These are phyloP conservation scores for Tetranychus cinnabarinus DNA, from an alignment of 1,140 invertebrate species.

Conservation along the genomic window DNA sequence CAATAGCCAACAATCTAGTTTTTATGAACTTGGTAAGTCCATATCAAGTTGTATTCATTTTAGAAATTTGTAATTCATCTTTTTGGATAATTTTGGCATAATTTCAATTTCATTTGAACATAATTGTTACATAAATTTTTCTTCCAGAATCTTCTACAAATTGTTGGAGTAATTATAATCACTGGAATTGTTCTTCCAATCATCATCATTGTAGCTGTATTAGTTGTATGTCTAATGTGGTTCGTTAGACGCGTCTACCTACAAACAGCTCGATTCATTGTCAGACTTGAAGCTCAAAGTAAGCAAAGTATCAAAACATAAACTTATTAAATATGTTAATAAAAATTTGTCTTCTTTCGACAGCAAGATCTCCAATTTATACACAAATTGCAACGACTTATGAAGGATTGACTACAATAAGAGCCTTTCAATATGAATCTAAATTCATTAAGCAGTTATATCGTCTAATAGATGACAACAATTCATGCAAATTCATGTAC, in stretches of 20 bases:
- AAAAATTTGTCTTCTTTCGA: neutral
- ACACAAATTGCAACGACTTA: slow-evolving; percentile 26
- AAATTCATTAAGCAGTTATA: slow-evolving; percentile 55
- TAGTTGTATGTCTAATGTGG: neutral
- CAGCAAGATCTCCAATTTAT: slow-evolving; percentile 25
- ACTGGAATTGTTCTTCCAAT: neutral
- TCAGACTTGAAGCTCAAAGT: neutral
- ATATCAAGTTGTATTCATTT: neutral
- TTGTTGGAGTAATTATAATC: neutral
- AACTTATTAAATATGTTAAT: neutral
- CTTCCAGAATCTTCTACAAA: neutral
- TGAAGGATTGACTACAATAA: slow-evolving; percentile 25
- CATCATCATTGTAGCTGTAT: neutral
- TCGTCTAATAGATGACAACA: slow-evolving; percentile 49
- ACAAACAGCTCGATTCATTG: neutral
- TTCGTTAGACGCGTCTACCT: neutral
- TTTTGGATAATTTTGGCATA: too few relatives aligned
- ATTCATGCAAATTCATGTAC: slow-evolving; percentile 42
- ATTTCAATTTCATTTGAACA: too few relatives aligned
- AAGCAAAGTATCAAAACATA: neutral
- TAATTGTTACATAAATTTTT: neutral
- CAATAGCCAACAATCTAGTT: slow-evolving; percentile 23
- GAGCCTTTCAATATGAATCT: slow-evolving; percentile 27
- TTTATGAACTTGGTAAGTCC: slow-evolving; percentile 26
- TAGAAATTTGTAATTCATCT: too few relatives aligned